Evolutionary conservation across 2,113 vertebrate genomes (phyloP), one percentile per base, ranked within the genome.

Genomic region (Symphodus melops): DNA sequence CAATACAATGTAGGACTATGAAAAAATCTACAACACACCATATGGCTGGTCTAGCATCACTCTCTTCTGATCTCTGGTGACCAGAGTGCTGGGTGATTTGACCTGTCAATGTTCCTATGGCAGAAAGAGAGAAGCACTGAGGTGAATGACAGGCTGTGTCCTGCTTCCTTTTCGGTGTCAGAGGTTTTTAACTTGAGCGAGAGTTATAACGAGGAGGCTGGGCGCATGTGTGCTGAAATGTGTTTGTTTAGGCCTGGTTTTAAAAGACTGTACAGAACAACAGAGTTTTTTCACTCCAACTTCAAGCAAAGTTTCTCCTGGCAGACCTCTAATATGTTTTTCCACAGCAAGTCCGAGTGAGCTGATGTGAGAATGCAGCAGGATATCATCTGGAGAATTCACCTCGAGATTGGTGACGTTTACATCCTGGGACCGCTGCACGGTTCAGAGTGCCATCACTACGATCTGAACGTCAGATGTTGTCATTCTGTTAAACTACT

Each of bases 41-140:
- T 72, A 72, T 76, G 75, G 58, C 53, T 36, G 16, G 36, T 20
- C 36, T 49, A 53, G 55, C 62, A 49, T 54, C 70, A 54, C 57
- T 60, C 57, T 23, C 23, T n/a, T 52, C 51, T 56, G 51, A 58
- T 68, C 73, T 60, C 73, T 55, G 42, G 21, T 68, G 81, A 60
- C 70, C 25, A 61, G 49, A 80, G 73, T 67, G 28, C 65, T 41
- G 53, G 39, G 77, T 57, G 83, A 72, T 57, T 58, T 85, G 86
- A 88, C 70, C 80, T 81, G 66, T 86, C 49, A 68, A 51, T n/a
- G 60, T 76, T 61, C 52, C 68, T 76, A 63, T 55, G 28, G 68
- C 5, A 14, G 49, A 58, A 9, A 41, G 39, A 53, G 62, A n/a
- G 55, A 62, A 21, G 25, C 60, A 67, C 56, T 17, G 69, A 67